Base-by-base conservation (phyloP, 2,888 invertebrate species). In the Oscheius sp. region DNA sequence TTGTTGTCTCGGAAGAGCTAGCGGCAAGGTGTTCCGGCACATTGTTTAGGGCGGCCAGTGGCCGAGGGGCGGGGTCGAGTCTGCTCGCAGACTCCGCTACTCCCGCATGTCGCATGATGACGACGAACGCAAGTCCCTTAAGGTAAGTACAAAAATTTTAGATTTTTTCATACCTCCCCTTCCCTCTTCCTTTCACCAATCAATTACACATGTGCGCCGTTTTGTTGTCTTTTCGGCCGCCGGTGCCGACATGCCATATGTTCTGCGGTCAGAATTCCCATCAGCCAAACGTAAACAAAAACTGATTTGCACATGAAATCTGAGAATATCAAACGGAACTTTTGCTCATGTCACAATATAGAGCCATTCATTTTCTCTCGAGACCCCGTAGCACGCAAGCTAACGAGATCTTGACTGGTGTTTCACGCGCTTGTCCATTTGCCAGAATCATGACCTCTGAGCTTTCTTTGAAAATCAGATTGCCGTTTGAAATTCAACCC, bases 21-120 rank as follows among this genome's bases (percentile, higher is more conserved):
- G 48, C n/a, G 12, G 17, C 33, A 45, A 61, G 61, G 61, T 61
- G 61, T 61, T 61, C 61, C 61, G 61, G 61, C 61, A 45, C 61
- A 61, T 61, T 61, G 61, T 61, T 61, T 61, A 61, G 61, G 42
- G 61, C 61, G 45, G 61, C 61, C 61, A 61, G 61, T 61, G 61
- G 61, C 42, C 61, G 61, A 61, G 61, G 42, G 61, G 61, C 45
- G 12, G 61, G 61, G 37, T 34, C 61, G 42, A 27, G 45, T 61
- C 61, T n/a, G 61, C 61, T 42, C 42, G 61, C 61, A 61, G 61
- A 42, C 61, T 58, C 58, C 45, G 61, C 61, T 61, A 61, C 61
- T 61, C 61, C 61, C 61, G 61, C 61, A 64, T 64, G 64, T 64
- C 64, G 64, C 48, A 34, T 46, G 64, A 64, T 34, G 64, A 64